Conservation (phyloP, 2,888 invertebrate genomes). For the Nemotelus nigrinus region DNA sequence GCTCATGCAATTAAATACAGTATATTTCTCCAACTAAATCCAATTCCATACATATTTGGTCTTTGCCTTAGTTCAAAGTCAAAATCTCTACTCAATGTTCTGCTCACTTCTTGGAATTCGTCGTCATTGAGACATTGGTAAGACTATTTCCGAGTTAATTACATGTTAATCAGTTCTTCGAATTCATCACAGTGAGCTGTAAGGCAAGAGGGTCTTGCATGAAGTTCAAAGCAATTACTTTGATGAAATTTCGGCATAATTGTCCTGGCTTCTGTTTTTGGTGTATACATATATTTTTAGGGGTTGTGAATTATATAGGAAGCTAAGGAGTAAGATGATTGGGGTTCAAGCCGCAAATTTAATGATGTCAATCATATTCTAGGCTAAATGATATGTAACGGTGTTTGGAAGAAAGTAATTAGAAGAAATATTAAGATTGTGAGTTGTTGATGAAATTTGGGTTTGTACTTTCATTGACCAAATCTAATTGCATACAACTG, state of each 20-base stretch:
- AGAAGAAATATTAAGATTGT: no score
- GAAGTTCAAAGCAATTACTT: conserved; percentile 36
- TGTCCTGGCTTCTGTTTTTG: conserved; percentile 22
- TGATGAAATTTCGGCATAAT: conserved; percentile 36
- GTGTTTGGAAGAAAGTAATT: no score
- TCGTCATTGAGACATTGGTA: conserved; percentile 19
- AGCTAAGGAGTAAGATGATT: conserved; percentile 6
- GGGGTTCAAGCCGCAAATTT: not conserved
- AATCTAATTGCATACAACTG: no score
- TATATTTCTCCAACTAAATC: no score
- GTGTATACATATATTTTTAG: not conserved
- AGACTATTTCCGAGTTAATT: conserved; percentile 42
- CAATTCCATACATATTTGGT: no score
- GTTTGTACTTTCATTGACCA: no score
- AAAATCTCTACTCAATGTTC: no score
- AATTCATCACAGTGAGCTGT: conserved; percentile 15
- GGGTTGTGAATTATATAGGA: conserved; percentile 10
- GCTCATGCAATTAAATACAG: no score
- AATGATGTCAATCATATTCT: not conserved
- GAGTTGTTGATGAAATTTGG: no score
- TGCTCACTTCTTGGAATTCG: no score
- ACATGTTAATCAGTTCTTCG: conserved; percentile 41
- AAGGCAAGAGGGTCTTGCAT: not conserved
- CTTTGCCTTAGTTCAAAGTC: no score
- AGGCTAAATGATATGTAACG: no score